Base-by-base conservation (phyloP, 2,888 invertebrate species). In the Hipparchia semele region DNA sequence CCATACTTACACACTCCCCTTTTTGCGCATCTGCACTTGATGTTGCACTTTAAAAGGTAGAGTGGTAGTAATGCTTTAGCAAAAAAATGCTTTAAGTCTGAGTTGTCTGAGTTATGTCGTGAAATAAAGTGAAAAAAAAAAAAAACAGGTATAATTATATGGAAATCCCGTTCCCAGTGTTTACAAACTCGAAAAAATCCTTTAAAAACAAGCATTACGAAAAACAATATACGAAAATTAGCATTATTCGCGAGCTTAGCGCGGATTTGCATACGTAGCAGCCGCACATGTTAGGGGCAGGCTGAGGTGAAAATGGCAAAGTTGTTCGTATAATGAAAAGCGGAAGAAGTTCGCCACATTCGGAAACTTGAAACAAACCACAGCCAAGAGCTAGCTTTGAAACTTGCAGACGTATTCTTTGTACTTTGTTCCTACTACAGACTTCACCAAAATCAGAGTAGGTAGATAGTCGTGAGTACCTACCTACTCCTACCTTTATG, bases 251-350 rank as follows among this genome's bases (percentile, higher is more conserved):
- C 73, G 80, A 91, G 90, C 87, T 90, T 86, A 84, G 84, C 85
- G 80, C 71, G 83, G 88, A 92, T 93, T 93, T 90, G 89, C 92
- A 93, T 92, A 90, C 84, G 87, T 87, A 86, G 86, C 86, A 88
- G 86, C 83, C 84, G 87, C 87, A 87, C 84, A 86, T 80, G 81
- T 82, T 83, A 7, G 39, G 39, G 64, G 84, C 83, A 82, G 84
- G 86, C 84, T 84, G 84, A 84, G 84, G 88, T 87, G 89, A 83
- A 87, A 87, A 88, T 86, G 82, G 84, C 82, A 85, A 93, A 92
- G 87, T 92, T 92, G 80, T 75, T 79, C 82, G 91, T 88, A 92
- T 91, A 93, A 93, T 91, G 91, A 91, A 91, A 90, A 90, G 79
- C 82, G 85, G 90, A 90, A 91, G 69, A 69, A 69, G 61, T 91